Conservation (phyloP, 2,797 vertebrate species). For the Ammospiza maritima region DNA sequence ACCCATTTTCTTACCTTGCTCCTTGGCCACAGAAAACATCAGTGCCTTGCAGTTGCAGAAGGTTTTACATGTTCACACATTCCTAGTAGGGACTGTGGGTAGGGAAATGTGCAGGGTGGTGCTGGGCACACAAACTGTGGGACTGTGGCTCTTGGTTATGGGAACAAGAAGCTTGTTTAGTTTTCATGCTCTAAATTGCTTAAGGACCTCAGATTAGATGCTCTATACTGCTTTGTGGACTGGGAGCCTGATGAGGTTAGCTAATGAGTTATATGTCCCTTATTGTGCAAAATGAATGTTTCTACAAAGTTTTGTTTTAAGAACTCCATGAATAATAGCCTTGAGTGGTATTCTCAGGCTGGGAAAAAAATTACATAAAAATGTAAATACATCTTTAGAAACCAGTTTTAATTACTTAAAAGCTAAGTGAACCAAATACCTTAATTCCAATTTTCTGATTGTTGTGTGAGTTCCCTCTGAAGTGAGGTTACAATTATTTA, state of each 20-base stretch:
- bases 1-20: background rate
- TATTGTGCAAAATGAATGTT: background rate
- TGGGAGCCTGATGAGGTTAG: background rate
- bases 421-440: background rate
- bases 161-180: background rate
- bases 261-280: background rate
- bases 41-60: background rate
- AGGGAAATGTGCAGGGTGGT: background rate
- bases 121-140: background rate
- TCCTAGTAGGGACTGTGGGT: background rate
- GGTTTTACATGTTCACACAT: background rate
- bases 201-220: background rate
- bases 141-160: background rate
- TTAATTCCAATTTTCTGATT: background rate
- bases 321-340: background rate
- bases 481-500: background rate
- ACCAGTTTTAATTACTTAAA: background rate
- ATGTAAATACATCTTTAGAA: constrained; percentile 3
- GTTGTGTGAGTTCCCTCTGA: constrained; percentile 3
- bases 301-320: background rate
- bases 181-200: constrained; percentile 4
- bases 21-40: background rate
- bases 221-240: background rate
- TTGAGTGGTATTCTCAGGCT: background rate
- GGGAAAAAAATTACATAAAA: background rate